Percentiles rank a stretch among this genome's conserved stretches.
Evolutionary conservation across 2,797 vertebrate genomes (phyloP).

Genomic region (Anguilla anguilla): DNA sequence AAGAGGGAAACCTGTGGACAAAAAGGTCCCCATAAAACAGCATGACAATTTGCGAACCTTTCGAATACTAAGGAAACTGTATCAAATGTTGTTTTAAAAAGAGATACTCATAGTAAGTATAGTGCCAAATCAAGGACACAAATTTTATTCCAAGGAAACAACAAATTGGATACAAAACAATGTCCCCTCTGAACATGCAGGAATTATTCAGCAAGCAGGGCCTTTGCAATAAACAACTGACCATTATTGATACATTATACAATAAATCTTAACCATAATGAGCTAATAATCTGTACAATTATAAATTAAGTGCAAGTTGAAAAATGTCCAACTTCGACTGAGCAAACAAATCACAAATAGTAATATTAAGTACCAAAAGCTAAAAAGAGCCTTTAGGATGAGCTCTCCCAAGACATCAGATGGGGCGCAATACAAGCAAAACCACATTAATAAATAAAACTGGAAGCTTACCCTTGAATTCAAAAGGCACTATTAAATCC

Average conservation of each 20-base stretch:
- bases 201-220: not conserved
- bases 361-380: slow-evolving; percentile 7
- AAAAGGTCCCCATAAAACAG: not conserved
- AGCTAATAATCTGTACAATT: slow-evolving; percentile 2
- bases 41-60: not conserved
- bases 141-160: not conserved
- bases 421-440: not conserved
- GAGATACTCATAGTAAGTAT: not conserved
- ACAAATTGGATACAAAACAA: not conserved
- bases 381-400: not conserved
- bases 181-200: slow-evolving; percentile 18
- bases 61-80: not conserved
- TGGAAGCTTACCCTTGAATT: slow-evolving; percentile 17
- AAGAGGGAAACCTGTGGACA: not conserved
- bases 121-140: not conserved
- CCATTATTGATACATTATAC: not conserved
- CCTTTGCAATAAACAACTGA: not conserved
- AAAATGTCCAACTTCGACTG: not conserved
- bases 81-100: slow-evolving; percentile 6
- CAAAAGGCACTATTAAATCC: slow-evolving; percentile 21
- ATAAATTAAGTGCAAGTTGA: slow-evolving; percentile 3
- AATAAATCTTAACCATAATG: not conserved
- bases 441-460: slow-evolving; percentile 17
- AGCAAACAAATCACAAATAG: not conserved
- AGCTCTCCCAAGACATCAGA: not conserved